Conservation (phyloP, 1,140 invertebrate species). For the Dufourea novaeangliae region DNA sequence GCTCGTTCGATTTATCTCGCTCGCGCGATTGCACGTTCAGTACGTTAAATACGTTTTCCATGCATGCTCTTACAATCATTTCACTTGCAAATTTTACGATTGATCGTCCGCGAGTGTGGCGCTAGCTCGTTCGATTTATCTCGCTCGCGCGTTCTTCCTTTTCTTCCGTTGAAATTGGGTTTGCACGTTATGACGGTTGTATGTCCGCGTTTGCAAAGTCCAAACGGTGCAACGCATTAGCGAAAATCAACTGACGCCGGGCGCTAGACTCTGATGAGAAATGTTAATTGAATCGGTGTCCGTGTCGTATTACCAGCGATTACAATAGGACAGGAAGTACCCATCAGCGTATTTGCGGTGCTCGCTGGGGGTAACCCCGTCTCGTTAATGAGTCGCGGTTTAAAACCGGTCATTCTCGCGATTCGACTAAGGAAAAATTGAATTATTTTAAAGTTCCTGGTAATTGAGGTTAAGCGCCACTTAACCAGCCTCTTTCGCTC, state of each 20-base stretch:
- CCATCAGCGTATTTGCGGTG: neutral
- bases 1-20: too few species aligned
- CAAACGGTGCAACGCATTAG: conserved; percentile 16
- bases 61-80: conserved; percentile 45
- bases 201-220: conserved; percentile 9
- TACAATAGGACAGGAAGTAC: neutral
- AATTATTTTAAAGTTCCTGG: neutral
- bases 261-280: conserved; percentile 16
- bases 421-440: neutral
- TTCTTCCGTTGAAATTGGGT: conserved; percentile 14
- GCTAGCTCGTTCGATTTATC: neutral
- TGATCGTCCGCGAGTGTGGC: conserved; percentile 13
- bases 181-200: conserved; percentile 14
- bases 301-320: neutral
- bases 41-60: conserved; percentile 30
- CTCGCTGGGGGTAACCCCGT: neutral
- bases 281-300: conserved; percentile 27
- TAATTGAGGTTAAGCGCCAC: conserved; percentile 11
- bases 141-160: neutral
- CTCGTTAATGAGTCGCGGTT: neutral
- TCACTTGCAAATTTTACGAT: conserved; percentile 48
- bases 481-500: conserved; percentile 5
- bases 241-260: conserved; percentile 10
- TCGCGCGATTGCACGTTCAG: neutral
- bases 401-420: too few species aligned